These are phyloP conservation scores for Tonatia bakeri DNA, from an alignment of 2,113 vertebrate species.

Conservation along the genomic window DNA sequence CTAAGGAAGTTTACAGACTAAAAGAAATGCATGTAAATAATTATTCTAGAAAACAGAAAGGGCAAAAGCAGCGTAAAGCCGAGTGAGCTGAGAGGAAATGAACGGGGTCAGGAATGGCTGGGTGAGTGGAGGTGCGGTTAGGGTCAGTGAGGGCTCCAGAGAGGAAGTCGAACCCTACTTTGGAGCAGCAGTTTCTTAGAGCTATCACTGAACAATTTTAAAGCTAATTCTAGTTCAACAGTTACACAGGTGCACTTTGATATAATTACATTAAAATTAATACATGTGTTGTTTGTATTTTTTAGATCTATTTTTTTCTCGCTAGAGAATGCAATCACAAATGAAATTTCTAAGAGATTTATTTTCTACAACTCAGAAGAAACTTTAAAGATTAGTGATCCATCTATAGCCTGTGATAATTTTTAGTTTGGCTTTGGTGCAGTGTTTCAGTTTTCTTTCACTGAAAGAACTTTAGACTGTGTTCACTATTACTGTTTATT, in stretches of 20 bases:
- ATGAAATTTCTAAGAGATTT: neutral
- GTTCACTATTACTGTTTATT: neutral
- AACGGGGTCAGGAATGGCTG: neutral
- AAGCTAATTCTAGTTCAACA: neutral
- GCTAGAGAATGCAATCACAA: slow-evolving; percentile 1
- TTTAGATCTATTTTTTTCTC: neutral
- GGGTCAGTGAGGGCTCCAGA: neutral
- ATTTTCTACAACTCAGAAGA: neutral
- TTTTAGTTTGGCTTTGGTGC: neutral
- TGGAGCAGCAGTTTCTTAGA: neutral
- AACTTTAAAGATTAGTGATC: neutral
- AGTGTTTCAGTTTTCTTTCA: neutral
- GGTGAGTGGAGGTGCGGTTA: no score
- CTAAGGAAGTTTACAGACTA: neutral
- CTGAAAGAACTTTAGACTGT: neutral
- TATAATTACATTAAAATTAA: neutral
- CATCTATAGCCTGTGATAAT: neutral
- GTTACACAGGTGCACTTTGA: neutral
- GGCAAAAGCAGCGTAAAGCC: neutral
- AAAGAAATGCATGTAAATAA: neutral
- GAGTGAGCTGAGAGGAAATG: neutral
- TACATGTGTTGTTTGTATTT: neutral
- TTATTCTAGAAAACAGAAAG: neutral
- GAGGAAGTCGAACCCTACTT: neutral
- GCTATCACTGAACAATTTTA: neutral